Evolutionary conservation across 2,113 vertebrate species (phyloP).

Genomic region (Sigmodon hispidus): DNA sequence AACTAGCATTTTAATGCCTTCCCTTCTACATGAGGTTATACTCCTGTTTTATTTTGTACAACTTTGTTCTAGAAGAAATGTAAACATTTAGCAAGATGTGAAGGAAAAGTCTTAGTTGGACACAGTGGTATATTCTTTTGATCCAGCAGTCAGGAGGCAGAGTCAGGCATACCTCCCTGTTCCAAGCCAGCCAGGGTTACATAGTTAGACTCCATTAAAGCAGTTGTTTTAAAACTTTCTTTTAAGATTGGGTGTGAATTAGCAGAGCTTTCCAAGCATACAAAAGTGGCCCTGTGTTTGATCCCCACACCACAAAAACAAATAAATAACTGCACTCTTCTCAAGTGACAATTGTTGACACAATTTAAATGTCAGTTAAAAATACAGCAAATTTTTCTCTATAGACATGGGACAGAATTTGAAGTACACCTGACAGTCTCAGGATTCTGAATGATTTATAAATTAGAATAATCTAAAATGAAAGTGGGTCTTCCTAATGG

Average conservation of each 20-base stretch:
- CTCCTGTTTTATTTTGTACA: background rate
- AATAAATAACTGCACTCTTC: background rate
- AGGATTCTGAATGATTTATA: slow-evolving; percentile 16
- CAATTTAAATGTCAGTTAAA: slow-evolving; percentile 48
- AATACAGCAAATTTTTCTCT: slow-evolving; percentile 18
- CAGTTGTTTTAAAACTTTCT: background rate
- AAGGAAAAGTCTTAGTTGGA: too few species aligned
- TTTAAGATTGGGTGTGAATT: background rate
- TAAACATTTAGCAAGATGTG: background rate
- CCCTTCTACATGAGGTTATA: background rate
- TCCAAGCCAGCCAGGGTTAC: background rate
- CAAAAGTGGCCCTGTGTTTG: background rate
- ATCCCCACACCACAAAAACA: background rate
- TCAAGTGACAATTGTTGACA: background rate
- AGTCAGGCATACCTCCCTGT: background rate
- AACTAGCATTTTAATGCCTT: background rate
- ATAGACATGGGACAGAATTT: background rate
- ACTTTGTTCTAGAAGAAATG: background rate
- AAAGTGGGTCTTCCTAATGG: background rate
- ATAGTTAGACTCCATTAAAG: background rate
- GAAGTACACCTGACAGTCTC: background rate
- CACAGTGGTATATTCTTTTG: background rate
- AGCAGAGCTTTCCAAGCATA: background rate
- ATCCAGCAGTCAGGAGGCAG: background rate
- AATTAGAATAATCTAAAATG: slow-evolving; percentile 51